phyloP scores from a whole-genome alignment of 1,140 invertebrate genomes.

The Solenopsis invicta region DNA sequence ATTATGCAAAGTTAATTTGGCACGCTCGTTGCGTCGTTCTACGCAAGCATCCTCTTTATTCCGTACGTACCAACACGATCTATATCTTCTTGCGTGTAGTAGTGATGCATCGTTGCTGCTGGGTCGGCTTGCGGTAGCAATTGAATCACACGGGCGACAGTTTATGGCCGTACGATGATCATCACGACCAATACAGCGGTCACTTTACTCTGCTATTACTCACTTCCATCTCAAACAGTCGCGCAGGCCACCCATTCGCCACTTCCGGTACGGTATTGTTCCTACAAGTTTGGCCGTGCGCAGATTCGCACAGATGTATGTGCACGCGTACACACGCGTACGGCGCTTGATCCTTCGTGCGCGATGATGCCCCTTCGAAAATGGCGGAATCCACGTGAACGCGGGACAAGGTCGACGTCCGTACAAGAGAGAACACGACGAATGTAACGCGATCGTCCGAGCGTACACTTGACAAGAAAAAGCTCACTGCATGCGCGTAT shows the following conservation, averaged over 20 bases:
- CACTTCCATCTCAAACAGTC: constrained; percentile 76
- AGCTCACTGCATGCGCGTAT: constrained; percentile 31
- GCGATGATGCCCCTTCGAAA: constrained; percentile 23
- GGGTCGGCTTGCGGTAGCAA: constrained; percentile 75
- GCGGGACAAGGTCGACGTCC: constrained; percentile 9
- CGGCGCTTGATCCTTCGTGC: not conserved
- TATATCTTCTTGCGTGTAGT: constrained; percentile 82
- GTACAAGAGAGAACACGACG: not conserved
- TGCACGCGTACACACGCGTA: not conserved
- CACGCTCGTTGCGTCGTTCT: not conserved
- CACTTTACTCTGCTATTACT: constrained; percentile 78
- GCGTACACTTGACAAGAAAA: constrained; percentile 1
- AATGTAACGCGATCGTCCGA: constrained; percentile 13
- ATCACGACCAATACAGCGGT: constrained; percentile 77
- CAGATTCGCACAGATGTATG: constrained; percentile 26
- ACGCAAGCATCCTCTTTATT: constrained; percentile 23
- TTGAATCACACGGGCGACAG: constrained; percentile 79
- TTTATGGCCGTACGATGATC: constrained; percentile 78
- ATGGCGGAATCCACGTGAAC: constrained; percentile 50
- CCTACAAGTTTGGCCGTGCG: constrained; percentile 39
- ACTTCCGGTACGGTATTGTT: constrained; percentile 70
- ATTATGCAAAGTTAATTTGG: not conserved
- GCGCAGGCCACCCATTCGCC: constrained; percentile 71
- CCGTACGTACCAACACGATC: constrained; percentile 81
- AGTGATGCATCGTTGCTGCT: constrained; percentile 80